These are phyloP conservation scores for Gobius niger DNA, from an alignment of 2,113 vertebrate species.

Conservation along the genomic window DNA sequence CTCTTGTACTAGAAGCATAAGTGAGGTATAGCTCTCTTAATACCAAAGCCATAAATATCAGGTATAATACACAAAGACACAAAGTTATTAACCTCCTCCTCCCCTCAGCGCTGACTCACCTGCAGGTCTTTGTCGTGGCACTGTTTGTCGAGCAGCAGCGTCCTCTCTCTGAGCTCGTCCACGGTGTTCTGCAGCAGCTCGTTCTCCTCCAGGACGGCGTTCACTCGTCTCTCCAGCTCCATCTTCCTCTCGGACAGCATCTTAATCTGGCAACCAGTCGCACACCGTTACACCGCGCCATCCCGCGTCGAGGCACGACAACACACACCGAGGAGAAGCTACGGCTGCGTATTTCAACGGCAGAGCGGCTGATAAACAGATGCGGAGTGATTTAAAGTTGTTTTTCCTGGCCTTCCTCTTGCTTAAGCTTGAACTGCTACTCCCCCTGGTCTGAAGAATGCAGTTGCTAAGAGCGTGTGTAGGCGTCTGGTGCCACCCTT, in stretches of 20 bases:
- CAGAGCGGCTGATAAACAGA: slow-evolving; percentile 7
- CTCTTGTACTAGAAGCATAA: too few species aligned
- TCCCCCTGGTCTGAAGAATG: slow-evolving; percentile 70
- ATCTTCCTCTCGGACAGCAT: slow-evolving; percentile 93
- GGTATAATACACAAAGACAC: too few species aligned
- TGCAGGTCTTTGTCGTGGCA: slow-evolving; percentile 91
- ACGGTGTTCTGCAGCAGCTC: slow-evolving; percentile 88
- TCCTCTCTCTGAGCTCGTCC: slow-evolving; percentile 89
- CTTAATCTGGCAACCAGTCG: slow-evolving; percentile 82
- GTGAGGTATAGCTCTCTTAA: too few species aligned
- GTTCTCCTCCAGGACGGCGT: slow-evolving; percentile 88
- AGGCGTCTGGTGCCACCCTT: slow-evolving; percentile 56
- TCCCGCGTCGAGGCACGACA: not conserved
- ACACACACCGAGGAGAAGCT: not conserved
- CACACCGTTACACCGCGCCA: not conserved
- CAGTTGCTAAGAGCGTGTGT: slow-evolving; percentile 61
- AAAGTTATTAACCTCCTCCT: too few species aligned
- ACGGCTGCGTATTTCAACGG: not conserved
- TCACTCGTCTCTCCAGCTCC: slow-evolving; percentile 89
- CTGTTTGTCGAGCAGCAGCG: slow-evolving; percentile 87
- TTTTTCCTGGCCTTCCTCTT: slow-evolving; percentile 37
- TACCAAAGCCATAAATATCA: too few species aligned
- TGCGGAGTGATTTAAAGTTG: slow-evolving; percentile 23
- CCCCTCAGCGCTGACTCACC: slow-evolving; percentile 65
- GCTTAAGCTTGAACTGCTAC: slow-evolving; percentile 63